These are phyloP conservation scores for Nothocercus nigrocapillus DNA, from an alignment of 2,113 vertebrate species.

Conservation along the genomic window DNA sequence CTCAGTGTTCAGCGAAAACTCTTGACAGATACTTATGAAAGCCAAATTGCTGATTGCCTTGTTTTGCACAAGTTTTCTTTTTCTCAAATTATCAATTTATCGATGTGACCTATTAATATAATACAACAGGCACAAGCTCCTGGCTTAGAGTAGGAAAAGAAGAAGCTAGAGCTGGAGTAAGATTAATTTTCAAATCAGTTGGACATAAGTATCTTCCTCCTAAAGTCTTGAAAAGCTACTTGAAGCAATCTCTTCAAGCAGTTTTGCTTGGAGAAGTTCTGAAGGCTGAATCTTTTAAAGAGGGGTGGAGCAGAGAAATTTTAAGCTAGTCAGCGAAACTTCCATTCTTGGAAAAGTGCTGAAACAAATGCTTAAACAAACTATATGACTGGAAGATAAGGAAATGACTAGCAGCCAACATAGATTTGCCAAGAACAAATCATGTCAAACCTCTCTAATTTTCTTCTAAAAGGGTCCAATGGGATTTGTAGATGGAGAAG, in stretches of 20 bases:
- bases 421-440: neutral
- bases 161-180: neutral
- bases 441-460: neutral
- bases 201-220: neutral
- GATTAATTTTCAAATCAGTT: neutral
- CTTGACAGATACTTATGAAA: neutral
- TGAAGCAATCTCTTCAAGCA: neutral
- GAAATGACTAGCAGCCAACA: neutral
- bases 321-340: neutral
- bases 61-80: neutral
- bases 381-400: neutral
- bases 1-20: neutral
- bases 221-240: neutral
- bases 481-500: neutral
- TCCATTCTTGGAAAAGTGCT: constrained; percentile 18
- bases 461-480: neutral
- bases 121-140: neutral
- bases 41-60: neutral
- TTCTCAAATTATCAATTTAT: neutral
- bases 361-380: constrained; percentile 25
- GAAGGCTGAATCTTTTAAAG: neutral
- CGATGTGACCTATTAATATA: neutral
- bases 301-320: neutral
- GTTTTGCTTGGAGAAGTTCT: neutral
- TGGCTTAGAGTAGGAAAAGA: neutral